Evolutionary conservation across 2,888 invertebrate genomes (phyloP).

Genomic region (Copidosoma aretas): DNA sequence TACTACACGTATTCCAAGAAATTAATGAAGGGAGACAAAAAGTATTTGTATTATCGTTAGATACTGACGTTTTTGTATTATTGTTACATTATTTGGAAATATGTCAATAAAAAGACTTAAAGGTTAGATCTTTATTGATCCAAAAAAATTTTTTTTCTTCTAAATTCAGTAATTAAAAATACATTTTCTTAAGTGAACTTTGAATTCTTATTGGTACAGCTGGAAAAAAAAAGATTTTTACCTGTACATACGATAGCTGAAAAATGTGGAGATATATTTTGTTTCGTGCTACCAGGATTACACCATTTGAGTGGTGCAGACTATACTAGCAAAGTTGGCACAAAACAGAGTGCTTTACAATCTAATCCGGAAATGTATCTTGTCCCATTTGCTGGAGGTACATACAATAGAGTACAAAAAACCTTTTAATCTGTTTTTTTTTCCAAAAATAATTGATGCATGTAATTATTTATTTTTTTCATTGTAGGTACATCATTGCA

Average conservation of each 20-base stretch:
- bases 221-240: too few species aligned
- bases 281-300: neutral
- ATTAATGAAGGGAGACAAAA: neutral
- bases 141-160: too few species aligned
- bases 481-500: too few species aligned
- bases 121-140: neutral
- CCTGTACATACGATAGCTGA: too few species aligned
- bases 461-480: too few species aligned
- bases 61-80: conserved; percentile 1
- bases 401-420: too few species aligned
- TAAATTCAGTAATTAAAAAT: too few species aligned
- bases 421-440: too few species aligned
- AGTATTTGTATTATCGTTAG: neutral
- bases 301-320: neutral
- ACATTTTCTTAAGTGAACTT: too few species aligned
- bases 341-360: neutral
- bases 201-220: too few species aligned
- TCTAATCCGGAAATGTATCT: neutral
- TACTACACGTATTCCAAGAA: neutral
- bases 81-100: neutral
- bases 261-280: too few species aligned
- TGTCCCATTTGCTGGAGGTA: neutral
- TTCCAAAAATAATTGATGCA: too few species aligned
- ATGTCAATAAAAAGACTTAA: neutral
- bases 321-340: neutral